These are phyloP conservation scores for Cnemophilus loriae DNA, from an alignment of 2,113 vertebrate species.

Conservation along the genomic window DNA sequence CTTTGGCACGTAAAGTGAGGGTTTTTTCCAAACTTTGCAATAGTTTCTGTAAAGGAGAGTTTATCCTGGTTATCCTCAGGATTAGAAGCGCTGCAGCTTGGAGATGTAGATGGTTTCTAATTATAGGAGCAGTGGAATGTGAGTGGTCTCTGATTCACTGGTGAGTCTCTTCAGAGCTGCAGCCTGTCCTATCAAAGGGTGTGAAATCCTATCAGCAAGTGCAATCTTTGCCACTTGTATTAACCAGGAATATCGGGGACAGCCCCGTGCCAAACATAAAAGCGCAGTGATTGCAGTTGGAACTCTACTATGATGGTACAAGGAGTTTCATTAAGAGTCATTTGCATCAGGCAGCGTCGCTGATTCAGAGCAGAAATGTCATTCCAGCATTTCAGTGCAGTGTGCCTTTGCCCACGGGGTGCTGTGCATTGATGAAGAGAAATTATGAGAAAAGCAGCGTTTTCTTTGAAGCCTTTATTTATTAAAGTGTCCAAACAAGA, in stretches of 20 bases:
- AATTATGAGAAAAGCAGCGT: neutral
- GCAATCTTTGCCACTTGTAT: neutral
- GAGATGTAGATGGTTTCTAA: neutral
- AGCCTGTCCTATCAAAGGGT: neutral
- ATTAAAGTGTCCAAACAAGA: neutral
- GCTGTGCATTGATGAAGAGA: neutral
- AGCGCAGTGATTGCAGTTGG: neutral
- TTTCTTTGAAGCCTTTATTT: neutral
- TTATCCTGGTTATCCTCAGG: neutral
- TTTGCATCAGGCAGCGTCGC: neutral
- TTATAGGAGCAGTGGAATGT: neutral
- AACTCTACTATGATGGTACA: neutral
- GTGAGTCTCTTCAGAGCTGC: neutral
- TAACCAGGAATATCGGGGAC: neutral
- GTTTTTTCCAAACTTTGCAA: neutral
- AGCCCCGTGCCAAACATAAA: neutral
- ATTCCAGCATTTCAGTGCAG: neutral
- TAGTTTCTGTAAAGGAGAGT: neutral
- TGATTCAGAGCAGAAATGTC: neutral
- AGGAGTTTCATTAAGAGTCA: constrained; percentile 9
- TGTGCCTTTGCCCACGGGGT: neutral
- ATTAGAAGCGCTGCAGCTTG: neutral
- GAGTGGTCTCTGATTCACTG: neutral
- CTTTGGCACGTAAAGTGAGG: neutral
- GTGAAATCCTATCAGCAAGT: neutral